phyloP scores from a whole-genome alignment of 2,113 vertebrate species.

The Tamias sibiricus region DNA sequence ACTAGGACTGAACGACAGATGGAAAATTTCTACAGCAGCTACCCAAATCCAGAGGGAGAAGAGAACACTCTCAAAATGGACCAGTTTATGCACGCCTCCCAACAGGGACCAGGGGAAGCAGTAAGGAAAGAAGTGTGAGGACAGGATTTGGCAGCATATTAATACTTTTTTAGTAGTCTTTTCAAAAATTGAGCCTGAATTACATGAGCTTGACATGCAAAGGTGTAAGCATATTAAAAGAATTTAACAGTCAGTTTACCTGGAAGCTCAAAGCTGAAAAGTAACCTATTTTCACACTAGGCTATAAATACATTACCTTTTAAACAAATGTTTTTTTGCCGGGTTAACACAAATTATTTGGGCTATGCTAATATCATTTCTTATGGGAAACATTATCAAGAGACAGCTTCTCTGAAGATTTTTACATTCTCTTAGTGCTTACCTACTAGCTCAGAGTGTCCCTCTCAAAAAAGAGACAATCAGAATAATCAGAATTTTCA shows the following conservation, averaged over 20 bases:
- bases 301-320: slow-evolving; percentile 19
- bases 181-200: slow-evolving; percentile 52
- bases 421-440: slow-evolving; percentile 40
- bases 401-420: not conserved
- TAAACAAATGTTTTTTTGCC: slow-evolving; percentile 27
- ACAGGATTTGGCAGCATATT: slow-evolving; percentile 34
- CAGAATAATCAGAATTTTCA: slow-evolving; percentile 34
- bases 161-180: slow-evolving; percentile 61
- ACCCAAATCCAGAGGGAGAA: slow-evolving; percentile 83
- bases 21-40: slow-evolving; percentile 86
- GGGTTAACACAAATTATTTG: slow-evolving; percentile 58
- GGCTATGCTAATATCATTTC: not conserved
- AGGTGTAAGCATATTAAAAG: slow-evolving; percentile 7
- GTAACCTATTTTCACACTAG: slow-evolving; percentile 14
- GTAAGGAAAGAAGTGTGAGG: not conserved
- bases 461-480: slow-evolving; percentile 3
- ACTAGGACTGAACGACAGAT: slow-evolving; percentile 73
- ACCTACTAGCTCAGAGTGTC: not conserved
- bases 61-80: slow-evolving; percentile 77
- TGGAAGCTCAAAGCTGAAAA: slow-evolving; percentile 45
- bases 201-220: slow-evolving; percentile 77
- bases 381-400: not conserved
- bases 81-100: slow-evolving; percentile 72
- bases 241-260: slow-evolving; percentile 59
- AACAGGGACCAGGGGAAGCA: slow-evolving; percentile 46